Conservation (phyloP, 2,888 invertebrate genomes). For the Conomelus anceps region DNA sequence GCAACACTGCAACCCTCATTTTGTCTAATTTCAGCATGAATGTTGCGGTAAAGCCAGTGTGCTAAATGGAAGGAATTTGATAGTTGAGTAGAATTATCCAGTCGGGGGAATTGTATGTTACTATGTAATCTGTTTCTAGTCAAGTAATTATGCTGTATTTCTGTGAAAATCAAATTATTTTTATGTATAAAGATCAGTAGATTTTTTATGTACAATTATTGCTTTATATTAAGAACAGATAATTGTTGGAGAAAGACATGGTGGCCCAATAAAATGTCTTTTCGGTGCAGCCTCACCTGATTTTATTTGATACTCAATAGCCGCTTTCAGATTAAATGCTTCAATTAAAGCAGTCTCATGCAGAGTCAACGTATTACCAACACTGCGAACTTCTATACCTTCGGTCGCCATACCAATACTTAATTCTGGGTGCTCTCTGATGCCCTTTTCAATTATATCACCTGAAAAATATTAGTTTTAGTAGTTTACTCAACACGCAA, state of each 20-base stretch:
- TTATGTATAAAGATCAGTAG: too few relatives aligned
- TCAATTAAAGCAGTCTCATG: constrained; percentile 96
- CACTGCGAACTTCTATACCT: constrained; percentile 84
- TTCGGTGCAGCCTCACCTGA: background rate
- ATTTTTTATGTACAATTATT: too few relatives aligned
- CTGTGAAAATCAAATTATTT: too few relatives aligned
- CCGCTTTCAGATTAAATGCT: constrained; percentile 96
- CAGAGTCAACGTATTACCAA: constrained; percentile 87
- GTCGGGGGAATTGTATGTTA: too few relatives aligned
- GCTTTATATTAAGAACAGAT: background rate
- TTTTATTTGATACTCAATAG: constrained; percentile 90
- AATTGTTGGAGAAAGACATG: background rate
- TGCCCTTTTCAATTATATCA: constrained; percentile 92
- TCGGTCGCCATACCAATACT: constrained; percentile 97
- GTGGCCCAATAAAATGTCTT: background rate
- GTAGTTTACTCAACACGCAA: background rate
- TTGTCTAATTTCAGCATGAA: too few relatives aligned
- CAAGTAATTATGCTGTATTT: too few relatives aligned
- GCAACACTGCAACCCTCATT: too few relatives aligned
- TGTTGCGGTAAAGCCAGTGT: too few relatives aligned
- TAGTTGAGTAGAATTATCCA: too few relatives aligned
- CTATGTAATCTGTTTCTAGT: too few relatives aligned
- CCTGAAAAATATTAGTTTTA: constrained; percentile 42
- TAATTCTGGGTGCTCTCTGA: constrained; percentile 92
- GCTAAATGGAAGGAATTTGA: too few relatives aligned